Evolutionary conservation across 2,797 vertebrate species (phyloP), one percentile per base, ranked within the genome.

Genomic region (Hapalemur alaotrensis): DNA sequence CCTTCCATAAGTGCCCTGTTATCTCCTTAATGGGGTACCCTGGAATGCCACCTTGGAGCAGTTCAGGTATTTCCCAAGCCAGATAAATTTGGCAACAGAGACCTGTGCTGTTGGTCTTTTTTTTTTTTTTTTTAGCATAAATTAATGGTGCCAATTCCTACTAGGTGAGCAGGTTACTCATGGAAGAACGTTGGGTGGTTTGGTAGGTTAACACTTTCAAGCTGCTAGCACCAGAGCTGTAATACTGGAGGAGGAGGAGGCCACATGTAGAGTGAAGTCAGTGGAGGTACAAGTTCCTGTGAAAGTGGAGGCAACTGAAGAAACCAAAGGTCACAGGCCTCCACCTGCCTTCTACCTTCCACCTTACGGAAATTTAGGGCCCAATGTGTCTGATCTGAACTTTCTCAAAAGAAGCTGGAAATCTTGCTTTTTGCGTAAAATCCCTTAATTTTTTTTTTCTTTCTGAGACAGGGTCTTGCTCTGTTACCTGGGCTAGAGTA

Each of bases 21-120:
- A 75, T 72, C 78, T 86, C 72, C 25, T 76, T 97, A 90, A 41
- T 86, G 78, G 96, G 95, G 81, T 57, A 76, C 54, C 94, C 91
- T 75, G 83, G 96, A 14, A 25, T 95, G 94, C 97, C 97, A 83
- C 96, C 96, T 97, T 94, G 92, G 96, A 96, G 85, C 90, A 91
- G 73, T 65, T 92, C 79, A 35, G 81, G 72, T 52, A 70, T 92
- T 96, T 97, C 76, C 89, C 86, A 92, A 79, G n/a, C 75, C 91
- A 52, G 78, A 12, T 2, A 2, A 78, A 78, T 79, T 57, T 94
- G 88, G 93, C 95, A 70, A 17, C 85, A 65, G 1, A 96, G 97
- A 91, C 89, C 86, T 96, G 18, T 38, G 86, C 84, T 95, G 32
- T 73, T n/a, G 30, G 32, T 65, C 32, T n/a, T n/a, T 32, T 52